phyloP scores from a whole-genome alignment of 2,797 vertebrate genomes.

The Catostomus latipinnis region DNA sequence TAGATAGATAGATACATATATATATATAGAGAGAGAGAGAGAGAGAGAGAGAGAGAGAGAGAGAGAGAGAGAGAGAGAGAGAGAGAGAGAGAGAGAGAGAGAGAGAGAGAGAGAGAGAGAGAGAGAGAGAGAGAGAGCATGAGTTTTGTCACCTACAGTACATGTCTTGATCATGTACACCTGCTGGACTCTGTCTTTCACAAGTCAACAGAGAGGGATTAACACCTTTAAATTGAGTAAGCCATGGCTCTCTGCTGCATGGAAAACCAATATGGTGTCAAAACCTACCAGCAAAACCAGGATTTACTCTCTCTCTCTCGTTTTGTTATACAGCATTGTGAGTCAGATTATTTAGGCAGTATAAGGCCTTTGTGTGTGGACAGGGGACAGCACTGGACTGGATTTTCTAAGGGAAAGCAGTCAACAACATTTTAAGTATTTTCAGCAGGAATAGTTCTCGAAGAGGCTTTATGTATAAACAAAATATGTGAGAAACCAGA shows the following conservation, averaged over 20 bases:
- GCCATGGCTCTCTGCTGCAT: constrained; percentile 18
- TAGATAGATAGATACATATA: too few relatives aligned
- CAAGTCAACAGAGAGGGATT: constrained; percentile 57
- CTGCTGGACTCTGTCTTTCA: constrained; percentile 74
- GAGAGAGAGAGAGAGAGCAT: neutral
- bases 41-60: too few relatives aligned
- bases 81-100: neutral
- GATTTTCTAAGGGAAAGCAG: constrained; percentile 59
- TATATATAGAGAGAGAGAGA: too few relatives aligned
- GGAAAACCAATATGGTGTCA: constrained; percentile 49
- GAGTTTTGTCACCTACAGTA: constrained; percentile 13
- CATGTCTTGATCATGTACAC: constrained; percentile 58
- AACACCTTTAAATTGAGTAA: constrained; percentile 61
- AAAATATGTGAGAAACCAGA: constrained; percentile 11
- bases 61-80: neutral
- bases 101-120: too few relatives aligned
- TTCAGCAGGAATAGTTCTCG: constrained; percentile 52
- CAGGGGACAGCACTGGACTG: constrained; percentile 61
- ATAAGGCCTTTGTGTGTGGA: constrained; percentile 66
- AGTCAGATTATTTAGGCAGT: constrained; percentile 63
- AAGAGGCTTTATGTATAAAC: constrained; percentile 26
- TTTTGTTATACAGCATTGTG: constrained; percentile 62
- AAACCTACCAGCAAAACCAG: constrained; percentile 32
- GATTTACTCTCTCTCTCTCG: constrained; percentile 33
- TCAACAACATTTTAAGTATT: constrained; percentile 40